Conservation (phyloP, 2,113 vertebrate genomes). For the Notiomystis cincta region DNA sequence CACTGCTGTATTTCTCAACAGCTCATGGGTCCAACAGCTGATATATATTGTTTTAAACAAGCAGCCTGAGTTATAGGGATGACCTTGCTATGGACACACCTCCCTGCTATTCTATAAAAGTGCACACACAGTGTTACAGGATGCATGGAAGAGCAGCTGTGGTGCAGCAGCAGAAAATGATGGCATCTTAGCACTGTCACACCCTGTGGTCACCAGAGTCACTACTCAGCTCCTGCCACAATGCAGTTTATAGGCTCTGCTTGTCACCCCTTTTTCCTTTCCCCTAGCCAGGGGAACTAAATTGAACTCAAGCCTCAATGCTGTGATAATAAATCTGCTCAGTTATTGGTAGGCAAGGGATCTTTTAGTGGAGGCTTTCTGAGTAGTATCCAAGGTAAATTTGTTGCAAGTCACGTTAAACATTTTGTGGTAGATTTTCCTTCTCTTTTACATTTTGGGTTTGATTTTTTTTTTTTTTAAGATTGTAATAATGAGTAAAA, state of each 20-base stretch:
- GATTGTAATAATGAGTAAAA: neutral
- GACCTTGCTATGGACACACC: neutral
- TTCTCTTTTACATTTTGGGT: neutral
- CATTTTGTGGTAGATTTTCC: neutral
- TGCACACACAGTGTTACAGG: neutral
- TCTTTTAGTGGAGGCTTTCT: neutral
- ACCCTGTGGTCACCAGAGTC: neutral
- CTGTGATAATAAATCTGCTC: neutral
- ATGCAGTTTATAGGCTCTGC: fast-evolving
- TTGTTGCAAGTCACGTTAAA: neutral
- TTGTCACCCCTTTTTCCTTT: neutral
- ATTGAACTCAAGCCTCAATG: neutral
- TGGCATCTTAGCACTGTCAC: neutral
- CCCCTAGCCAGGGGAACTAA: neutral
- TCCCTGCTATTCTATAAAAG: neutral
- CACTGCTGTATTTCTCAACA: neutral
- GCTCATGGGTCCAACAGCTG: neutral
- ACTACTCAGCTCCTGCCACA: neutral
- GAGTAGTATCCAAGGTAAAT: neutral
- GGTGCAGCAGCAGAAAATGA: neutral
- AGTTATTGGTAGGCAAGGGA: neutral
- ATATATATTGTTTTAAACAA: neutral
- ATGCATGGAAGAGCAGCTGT: neutral
- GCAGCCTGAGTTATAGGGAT: neutral
- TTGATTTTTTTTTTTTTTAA: neutral